Base-by-base conservation (phyloP, 2,888 invertebrate species). In the Teleiodes luculella region DNA sequence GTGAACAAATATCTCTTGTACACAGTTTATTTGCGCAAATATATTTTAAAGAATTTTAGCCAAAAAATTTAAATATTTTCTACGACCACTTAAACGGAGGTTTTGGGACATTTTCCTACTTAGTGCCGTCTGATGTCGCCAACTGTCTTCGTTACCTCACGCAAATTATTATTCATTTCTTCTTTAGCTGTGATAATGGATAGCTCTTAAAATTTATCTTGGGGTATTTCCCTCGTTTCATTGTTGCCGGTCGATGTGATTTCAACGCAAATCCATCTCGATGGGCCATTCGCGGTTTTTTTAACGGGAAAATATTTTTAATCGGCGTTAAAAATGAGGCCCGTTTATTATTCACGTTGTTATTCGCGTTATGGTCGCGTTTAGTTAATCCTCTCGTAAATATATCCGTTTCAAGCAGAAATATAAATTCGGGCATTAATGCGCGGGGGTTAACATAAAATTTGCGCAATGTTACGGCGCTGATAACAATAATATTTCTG, bases 171-270 rank as follows among this genome's bases (percentile, higher is more conserved):
- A 53, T 53, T 53, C 56, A 53, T 53, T 30, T 28, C 53, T 43
- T 53, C 33, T 51, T 51, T 53, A 56, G 53, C 49, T 35, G 35
- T 39, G 45, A 56, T 53, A 53, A 53, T 53, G 51, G 56, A 28
- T 36, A 3, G 28, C 51, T 51, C 51, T 56, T 48, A 47, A 56
- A 47, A 56, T 52, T 53, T 49, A 53, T 56, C 53, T 51, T 30
- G 33, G 28, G 41, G 35, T 31, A 50, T 18, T 31, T 43, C 50
- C 36, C 20, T 14, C 33, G 24, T 39, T 41, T 46, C 33, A 48
- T 48, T 48, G 48, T 48, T 20, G 33, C 36, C 24, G 18, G 37
- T n/a, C 11, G 39, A 13, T 39, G 50, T 43, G 45, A 37, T 36
- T 37, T 31, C 10, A 1, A 8, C 28, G 45, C 28, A 28, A 20